Evolutionary conservation across 2,797 vertebrate species (phyloP), one percentile per base, ranked within the genome.

Genomic region (Geotrypetes seraphini): DNA sequence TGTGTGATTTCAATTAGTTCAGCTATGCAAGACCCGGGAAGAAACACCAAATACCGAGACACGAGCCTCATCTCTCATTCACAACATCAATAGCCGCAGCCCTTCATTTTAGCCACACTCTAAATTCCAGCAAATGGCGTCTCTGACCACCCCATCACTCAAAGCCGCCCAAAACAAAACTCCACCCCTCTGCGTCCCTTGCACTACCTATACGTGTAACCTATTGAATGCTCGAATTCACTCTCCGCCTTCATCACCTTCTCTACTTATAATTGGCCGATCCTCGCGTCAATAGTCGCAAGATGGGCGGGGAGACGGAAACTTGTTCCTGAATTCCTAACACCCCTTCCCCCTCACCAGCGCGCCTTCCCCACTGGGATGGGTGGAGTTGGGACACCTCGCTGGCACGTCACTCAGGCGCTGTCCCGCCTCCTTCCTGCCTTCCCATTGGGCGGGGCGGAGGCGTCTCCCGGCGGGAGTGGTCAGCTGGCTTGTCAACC

Each of bases 381-480:
- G n/a, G 7, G 41, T 31, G 25, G 31, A 5, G n/a, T 28, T 2
- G 6, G n/a, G 5, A 5, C 14, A 7, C 11, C 4, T 34, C 13
- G 47, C 39, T 39, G 43, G 43, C 7, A 7, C 1, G 4, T 39
- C 36, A 12, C 7, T 23, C 22, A 32, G 8, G 15, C 21, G 12
- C 13, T n/a, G 7, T 24, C 6, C 3, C 15, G 15, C 14, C 10
- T 28, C 18, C 18, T 14, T 31, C 47, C 23, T 30, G 17, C 21
- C 28, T 47, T 16, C 34, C 26, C 19, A 22, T 46, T 47, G 46
- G 34, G 46, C 38, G 46, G 38, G 17, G 46, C n/a, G 39, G 46
- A 37, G 38, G 28, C 38, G 24, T 38, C 46, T 16, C 46, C 33
- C 22, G 6, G 33, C 39, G 39, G 38, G 46, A 37, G 38, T 36